A percentile compares a stretch with the other conserved stretches of the same genome.
Evolutionary conservation across 2,888 invertebrate genomes (phyloP).

Genomic region (Drosophila hamatofila): DNA sequence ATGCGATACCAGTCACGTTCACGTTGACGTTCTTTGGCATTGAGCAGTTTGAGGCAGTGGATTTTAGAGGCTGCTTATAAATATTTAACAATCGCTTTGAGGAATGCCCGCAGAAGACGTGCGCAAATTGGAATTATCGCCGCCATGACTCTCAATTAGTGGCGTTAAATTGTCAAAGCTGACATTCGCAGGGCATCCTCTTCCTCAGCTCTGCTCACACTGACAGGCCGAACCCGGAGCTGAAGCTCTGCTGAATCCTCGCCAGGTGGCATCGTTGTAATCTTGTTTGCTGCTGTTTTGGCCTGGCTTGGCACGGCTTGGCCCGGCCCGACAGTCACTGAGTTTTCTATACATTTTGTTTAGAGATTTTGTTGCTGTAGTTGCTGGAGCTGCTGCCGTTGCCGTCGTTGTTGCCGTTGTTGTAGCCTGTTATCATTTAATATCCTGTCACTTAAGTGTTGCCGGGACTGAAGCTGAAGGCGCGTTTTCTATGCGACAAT

Average conservation of each 20-base stretch:
- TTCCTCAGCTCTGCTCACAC: not conserved
- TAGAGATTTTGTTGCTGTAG: conserved; percentile 16
- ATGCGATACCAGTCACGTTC: conserved; percentile 67
- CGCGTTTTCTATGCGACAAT: conserved; percentile 26
- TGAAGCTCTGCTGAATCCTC: not conserved
- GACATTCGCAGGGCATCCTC: conserved; percentile 14
- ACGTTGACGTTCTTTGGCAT: conserved; percentile 26
- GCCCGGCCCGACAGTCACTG: conserved; percentile 16
- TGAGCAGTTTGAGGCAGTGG: conserved; percentile 11
- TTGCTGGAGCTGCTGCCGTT: conserved; percentile 6
- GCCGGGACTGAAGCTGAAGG: conserved; percentile 19
- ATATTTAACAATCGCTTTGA: conserved; percentile 65
- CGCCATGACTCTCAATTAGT: conserved; percentile 78
- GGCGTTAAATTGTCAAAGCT: conserved; percentile 75
- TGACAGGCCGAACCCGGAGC: not conserved
- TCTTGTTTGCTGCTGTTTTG: conserved; percentile 39
- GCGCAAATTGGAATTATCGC: conserved; percentile 78
- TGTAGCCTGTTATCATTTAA: conserved; percentile 74
- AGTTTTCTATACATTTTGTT: conserved; percentile 24
- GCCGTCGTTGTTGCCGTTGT: not conserved
- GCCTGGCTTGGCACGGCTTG: not conserved
- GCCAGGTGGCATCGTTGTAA: conserved; percentile 39
- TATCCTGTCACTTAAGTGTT: conserved; percentile 75
- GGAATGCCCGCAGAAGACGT: conserved; percentile 57
- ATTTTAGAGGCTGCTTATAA: conserved; percentile 49